phyloP scores from a whole-genome alignment of 2,113 vertebrate genomes.

The Gopherus flavomarginatus region DNA sequence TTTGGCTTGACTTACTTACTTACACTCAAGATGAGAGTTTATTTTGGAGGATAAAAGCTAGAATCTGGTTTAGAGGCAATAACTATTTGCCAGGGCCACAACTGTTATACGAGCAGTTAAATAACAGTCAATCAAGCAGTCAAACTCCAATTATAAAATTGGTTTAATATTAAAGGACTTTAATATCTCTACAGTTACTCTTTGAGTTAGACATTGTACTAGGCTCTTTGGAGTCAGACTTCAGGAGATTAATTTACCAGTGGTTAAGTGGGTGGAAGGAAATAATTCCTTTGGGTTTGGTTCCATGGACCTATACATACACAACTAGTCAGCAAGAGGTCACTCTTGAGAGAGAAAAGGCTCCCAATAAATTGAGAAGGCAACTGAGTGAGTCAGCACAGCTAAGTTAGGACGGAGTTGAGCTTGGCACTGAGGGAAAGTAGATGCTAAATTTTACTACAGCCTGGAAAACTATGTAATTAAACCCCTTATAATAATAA shows the following conservation, averaged over 20 bases:
- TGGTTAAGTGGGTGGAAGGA: neutral
- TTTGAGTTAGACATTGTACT: neutral
- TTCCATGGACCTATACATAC: neutral
- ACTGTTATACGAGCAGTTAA: neutral
- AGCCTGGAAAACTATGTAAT: neutral
- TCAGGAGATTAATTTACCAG: neutral
- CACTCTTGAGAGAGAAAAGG: neutral
- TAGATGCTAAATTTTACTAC: neutral
- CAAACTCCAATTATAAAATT: neutral
- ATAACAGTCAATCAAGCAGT: neutral
- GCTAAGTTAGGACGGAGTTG: neutral
- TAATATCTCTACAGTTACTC: neutral
- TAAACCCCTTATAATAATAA: neutral
- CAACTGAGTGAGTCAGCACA: neutral
- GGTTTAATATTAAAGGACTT: neutral
- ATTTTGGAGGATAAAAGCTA: neutral
- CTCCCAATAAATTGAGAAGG: neutral
- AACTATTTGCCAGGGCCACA: neutral
- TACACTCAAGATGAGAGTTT: neutral
- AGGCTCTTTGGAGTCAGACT: neutral
- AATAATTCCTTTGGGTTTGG: neutral
- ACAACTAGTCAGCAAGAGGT: fast-evolving
- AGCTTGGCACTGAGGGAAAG: neutral
- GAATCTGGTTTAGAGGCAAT: neutral
- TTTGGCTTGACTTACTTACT: neutral